Conservation (phyloP, 2,113 vertebrate species). For the Catagonus wagneri region DNA sequence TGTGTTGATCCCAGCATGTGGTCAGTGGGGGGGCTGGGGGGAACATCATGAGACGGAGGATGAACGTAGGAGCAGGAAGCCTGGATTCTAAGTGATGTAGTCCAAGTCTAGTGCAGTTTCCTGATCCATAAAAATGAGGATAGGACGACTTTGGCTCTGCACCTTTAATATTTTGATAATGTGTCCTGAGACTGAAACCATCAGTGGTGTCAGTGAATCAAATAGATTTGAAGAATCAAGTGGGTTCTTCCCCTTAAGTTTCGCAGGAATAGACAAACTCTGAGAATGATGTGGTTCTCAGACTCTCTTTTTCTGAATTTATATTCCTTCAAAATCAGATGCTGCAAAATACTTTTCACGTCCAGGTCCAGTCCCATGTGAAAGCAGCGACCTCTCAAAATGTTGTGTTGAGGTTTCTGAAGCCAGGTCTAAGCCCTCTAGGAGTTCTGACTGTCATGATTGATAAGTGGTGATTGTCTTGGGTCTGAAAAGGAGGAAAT, state of each 20-base stretch:
- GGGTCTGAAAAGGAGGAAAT: background rate
- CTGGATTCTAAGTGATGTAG: background rate
- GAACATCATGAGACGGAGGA: background rate
- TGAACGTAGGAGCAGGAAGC: background rate
- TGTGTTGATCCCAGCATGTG: background rate
- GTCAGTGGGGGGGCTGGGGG: background rate
- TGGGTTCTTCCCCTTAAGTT: background rate
- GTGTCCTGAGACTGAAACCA: background rate
- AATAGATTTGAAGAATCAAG: background rate
- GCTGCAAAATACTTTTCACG: slow-evolving; percentile 13
- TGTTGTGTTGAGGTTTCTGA: background rate
- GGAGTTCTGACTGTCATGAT: background rate
- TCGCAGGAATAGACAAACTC: background rate
- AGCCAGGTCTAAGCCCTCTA: background rate
- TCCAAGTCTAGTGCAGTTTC: background rate
- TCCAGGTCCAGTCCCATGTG: background rate
- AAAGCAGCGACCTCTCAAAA: background rate
- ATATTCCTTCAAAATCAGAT: slow-evolving; percentile 37
- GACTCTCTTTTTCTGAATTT: background rate
- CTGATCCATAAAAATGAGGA: background rate
- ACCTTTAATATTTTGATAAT: slow-evolving; percentile 3
- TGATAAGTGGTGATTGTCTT: background rate
- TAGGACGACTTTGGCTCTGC: background rate
- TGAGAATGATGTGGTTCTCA: background rate
- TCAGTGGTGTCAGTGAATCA: background rate